phyloP scores from a whole-genome alignment of 1,140 invertebrate genomes.

The Drosophila pectinifera region DNA sequence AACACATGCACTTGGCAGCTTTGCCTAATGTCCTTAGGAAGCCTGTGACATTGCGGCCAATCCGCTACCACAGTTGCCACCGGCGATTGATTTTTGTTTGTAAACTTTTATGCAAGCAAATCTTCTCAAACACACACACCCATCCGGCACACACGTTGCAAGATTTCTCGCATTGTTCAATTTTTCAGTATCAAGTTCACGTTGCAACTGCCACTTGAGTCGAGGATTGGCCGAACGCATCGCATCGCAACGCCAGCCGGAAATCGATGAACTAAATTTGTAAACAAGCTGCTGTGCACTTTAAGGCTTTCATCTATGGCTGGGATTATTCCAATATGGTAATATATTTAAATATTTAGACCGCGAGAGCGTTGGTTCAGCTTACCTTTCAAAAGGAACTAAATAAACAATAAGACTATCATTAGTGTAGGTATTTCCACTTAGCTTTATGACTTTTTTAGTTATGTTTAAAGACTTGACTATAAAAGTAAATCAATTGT shows the following conservation, averaged over 20 bases:
- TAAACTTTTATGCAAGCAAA: constrained; percentile 72
- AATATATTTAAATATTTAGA: neutral
- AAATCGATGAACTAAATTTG: constrained; percentile 28
- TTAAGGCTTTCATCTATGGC: constrained; percentile 2
- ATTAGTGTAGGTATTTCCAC: too few relatives aligned
- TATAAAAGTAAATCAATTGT: too few relatives aligned
- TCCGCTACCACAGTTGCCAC: constrained; percentile 25
- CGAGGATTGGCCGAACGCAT: constrained; percentile 38
- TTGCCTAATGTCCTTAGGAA: constrained; percentile 7
- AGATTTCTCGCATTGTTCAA: constrained; percentile 44
- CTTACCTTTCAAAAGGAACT: too few relatives aligned
- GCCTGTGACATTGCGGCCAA: constrained; percentile 21
- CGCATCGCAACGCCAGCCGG: constrained; percentile 8
- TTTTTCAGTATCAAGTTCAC: constrained; percentile 68
- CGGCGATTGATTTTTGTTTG: constrained; percentile 72
- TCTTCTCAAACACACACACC: constrained; percentile 27
- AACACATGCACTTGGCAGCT: constrained; percentile 19
- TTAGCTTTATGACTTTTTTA: too few relatives aligned
- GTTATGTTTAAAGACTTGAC: too few relatives aligned
- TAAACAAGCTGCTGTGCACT: constrained; percentile 5
- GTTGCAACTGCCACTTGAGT: constrained; percentile 57
- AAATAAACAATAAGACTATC: too few relatives aligned
- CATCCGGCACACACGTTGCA: constrained; percentile 3
- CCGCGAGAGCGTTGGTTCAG: too few relatives aligned
- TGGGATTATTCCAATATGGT: neutral